Percentiles rank a stretch among this genome's conserved stretches.
Evolutionary conservation across 2,797 vertebrate species (phyloP).

Genomic region (Parauchenoglanis punctatus): DNA sequence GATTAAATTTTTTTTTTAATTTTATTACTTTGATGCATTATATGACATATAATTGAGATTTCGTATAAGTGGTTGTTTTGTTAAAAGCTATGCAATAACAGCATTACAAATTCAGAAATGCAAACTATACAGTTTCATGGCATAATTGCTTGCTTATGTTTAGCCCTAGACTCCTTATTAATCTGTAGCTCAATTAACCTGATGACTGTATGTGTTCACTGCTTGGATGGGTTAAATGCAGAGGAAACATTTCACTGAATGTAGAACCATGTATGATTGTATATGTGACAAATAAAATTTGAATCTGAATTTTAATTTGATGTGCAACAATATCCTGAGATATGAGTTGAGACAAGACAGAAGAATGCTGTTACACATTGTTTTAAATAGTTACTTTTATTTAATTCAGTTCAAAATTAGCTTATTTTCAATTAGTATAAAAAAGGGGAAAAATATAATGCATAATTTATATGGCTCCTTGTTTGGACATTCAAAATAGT

Average conservation of each 20-base stretch:
- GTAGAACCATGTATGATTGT: too few species aligned
- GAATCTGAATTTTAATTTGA: too few species aligned
- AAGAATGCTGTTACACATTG: not conserved
- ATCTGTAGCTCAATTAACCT: not conserved
- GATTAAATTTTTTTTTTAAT: not conserved
- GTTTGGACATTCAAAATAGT: constrained; percentile 61
- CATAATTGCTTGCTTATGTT: not conserved
- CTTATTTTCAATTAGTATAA: constrained; percentile 71
- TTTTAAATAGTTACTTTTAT: constrained; percentile 63
- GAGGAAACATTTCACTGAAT: too few species aligned
- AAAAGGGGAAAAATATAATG: constrained; percentile 47
- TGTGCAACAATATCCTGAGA: not conserved
- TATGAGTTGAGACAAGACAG: not conserved
- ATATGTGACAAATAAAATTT: too few species aligned
- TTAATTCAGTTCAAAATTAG: constrained; percentile 72
- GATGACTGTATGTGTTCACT: too few species aligned
- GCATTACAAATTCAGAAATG: not conserved
- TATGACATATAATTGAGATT: not conserved
- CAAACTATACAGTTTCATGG: not conserved
- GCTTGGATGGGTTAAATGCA: too few species aligned
- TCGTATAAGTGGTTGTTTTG: not conserved
- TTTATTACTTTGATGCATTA: not conserved
- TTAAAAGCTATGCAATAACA: not conserved
- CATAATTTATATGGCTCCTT: constrained; percentile 47
- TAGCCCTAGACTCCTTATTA: not conserved